phyloP scores from a whole-genome alignment of 1,140 invertebrate species.

The Antheraea mylitta region DNA sequence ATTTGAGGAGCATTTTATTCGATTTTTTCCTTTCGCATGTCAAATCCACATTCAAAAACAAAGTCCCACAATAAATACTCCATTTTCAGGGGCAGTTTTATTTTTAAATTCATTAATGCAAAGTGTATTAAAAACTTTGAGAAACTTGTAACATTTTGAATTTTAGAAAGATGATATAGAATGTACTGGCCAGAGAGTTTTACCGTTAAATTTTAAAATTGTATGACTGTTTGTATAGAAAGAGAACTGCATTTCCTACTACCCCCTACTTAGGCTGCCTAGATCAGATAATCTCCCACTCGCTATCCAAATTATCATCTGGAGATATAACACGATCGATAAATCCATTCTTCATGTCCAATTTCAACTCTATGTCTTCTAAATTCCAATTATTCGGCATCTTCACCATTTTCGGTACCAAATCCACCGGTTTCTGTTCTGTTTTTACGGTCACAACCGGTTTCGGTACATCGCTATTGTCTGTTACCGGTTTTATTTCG shows the following conservation, averaged over 20 bases:
- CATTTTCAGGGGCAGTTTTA: no score
- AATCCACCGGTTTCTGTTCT: constrained; percentile 42
- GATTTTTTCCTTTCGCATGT: no score
- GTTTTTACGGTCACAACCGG: constrained; percentile 5
- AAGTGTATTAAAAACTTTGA: neutral
- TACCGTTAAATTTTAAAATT: no score
- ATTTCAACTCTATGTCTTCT: constrained; percentile 58
- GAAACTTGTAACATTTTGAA: neutral
- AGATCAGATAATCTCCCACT: constrained; percentile 68
- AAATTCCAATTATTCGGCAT: constrained; percentile 71
- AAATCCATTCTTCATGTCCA: constrained; percentile 51
- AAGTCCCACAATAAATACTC: no score
- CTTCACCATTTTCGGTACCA: constrained; percentile 63
- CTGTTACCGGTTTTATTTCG: constrained; percentile 17
- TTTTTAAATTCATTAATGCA: no score
- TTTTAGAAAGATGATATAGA: neutral
- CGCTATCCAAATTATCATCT: constrained; percentile 58
- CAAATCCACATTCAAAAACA: no score
- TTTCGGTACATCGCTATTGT: neutral
- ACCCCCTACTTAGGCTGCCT: constrained; percentile 1
- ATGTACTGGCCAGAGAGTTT: neutral
- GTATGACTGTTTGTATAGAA: no score
- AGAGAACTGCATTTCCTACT: neutral
- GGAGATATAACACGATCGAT: constrained; percentile 50
- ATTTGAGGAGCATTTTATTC: no score